phyloP scores from a whole-genome alignment of 2,113 vertebrate genomes.

The Ochotona curzoniae region DNA sequence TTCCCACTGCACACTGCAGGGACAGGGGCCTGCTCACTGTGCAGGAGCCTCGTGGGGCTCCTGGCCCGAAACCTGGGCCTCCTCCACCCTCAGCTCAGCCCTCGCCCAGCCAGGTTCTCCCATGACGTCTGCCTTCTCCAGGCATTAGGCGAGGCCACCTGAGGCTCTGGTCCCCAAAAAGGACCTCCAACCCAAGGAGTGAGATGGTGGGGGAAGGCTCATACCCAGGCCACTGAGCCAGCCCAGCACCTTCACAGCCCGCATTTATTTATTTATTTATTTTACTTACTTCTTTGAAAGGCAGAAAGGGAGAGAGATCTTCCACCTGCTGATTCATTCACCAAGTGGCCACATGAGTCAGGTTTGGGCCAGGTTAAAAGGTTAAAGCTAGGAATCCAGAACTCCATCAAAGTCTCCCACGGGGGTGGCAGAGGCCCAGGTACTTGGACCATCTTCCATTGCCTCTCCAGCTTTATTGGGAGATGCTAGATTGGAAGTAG shows the following conservation, averaged over 20 bases:
- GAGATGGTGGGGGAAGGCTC: not conserved
- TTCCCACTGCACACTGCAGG: not conserved
- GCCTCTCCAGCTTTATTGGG: too few relatives aligned
- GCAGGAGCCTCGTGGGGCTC: not conserved
- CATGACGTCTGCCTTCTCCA: not conserved
- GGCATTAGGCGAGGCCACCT: not conserved
- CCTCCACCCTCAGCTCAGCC: not conserved
- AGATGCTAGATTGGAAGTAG: too few relatives aligned
- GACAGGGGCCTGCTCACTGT: not conserved
- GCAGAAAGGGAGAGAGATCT: too few relatives aligned
- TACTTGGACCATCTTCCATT: too few relatives aligned
- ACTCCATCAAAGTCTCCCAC: too few relatives aligned
- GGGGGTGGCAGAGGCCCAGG: too few relatives aligned
- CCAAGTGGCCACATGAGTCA: too few relatives aligned
- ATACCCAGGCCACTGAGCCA: not conserved
- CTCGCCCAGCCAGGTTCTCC: not conserved
- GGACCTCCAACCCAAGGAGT: not conserved
- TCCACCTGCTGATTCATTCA: too few relatives aligned
- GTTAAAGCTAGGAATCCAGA: too few relatives aligned
- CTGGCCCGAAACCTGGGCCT: not conserved
- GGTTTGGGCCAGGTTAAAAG: too few relatives aligned
- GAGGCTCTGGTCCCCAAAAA: constrained; percentile 28
- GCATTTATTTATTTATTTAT: not conserved
- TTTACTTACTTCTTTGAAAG: too few relatives aligned
- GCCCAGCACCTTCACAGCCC: not conserved